Conservation (phyloP, 2,888 invertebrate species). For the Mylabris sibirica region DNA sequence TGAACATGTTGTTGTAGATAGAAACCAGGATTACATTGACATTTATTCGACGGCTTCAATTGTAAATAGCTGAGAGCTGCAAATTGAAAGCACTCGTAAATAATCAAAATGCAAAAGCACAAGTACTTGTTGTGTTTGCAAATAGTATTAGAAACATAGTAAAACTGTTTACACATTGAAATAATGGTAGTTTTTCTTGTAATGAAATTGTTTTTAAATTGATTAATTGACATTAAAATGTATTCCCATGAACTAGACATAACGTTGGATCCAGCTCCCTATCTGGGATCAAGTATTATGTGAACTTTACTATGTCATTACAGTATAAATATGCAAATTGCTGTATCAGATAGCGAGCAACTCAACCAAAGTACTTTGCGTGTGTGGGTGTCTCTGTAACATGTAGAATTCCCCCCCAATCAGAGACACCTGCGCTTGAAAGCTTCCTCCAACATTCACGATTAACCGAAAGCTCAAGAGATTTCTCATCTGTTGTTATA, state of each 20-base stretch:
- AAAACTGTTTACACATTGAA: too few species aligned
- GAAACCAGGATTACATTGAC: not conserved
- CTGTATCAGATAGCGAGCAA: slow-evolving; percentile 44
- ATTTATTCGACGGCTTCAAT: not conserved
- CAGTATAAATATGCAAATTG: slow-evolving; percentile 50
- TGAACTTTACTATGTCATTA: slow-evolving; percentile 47
- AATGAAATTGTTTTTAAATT: not conserved
- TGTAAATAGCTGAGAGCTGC: not conserved
- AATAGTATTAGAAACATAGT: not conserved
- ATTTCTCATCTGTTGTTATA: slow-evolving; percentile 41
- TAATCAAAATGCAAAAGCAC: not conserved
- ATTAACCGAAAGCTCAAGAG: slow-evolving; percentile 44
- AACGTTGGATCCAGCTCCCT: slow-evolving; percentile 40
- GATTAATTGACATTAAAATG: not conserved
- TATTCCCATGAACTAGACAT: slow-evolving; percentile 21
- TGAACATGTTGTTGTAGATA: not conserved
- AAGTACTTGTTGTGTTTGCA: not conserved
- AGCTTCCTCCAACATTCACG: slow-evolving; percentile 39
- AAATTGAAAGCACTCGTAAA: not conserved
- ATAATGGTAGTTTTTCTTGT: not conserved
- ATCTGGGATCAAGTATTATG: slow-evolving; percentile 47
- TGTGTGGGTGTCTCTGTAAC: slow-evolving; percentile 43
- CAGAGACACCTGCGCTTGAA: slow-evolving; percentile 51
- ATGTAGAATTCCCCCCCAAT: slow-evolving; percentile 42
- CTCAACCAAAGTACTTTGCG: slow-evolving; percentile 43